Percentiles rank a stretch among this genome's conserved stretches.
Conservation (phyloP, 2,888 invertebrate genomes). For the Creontiades dilutus region DNA sequence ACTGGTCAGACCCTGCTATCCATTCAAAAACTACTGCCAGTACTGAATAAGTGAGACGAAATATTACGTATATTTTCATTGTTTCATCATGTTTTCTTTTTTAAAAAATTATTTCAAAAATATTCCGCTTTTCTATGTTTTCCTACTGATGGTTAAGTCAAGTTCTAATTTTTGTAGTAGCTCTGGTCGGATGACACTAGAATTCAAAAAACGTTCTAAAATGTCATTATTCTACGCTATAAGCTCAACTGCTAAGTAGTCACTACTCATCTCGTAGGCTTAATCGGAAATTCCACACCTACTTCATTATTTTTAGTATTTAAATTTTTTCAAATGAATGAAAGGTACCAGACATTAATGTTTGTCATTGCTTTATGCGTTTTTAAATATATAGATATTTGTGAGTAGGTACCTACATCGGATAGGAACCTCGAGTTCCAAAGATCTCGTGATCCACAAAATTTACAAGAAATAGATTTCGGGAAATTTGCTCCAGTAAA, state of each 20-base stretch:
- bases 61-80: not conserved
- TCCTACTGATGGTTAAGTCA: not conserved
- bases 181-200: not conserved
- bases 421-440: not conserved
- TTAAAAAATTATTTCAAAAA: not conserved
- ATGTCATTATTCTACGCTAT: not conserved
- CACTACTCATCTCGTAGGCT: not conserved
- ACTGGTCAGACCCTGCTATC: conserved; percentile 36
- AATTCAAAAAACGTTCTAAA: not conserved
- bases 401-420: not conserved
- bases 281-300: not conserved
- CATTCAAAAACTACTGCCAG: conserved; percentile 34
- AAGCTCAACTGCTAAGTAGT: conserved; percentile 17
- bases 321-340: not conserved
- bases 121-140: not conserved
- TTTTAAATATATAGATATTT: not conserved
- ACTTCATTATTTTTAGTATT: not conserved
- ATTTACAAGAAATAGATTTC: not conserved
- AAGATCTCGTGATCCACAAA: not conserved
- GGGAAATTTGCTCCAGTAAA: not conserved
- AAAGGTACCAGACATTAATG: not conserved
- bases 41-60: not conserved
- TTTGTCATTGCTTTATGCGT: not conserved
- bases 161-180: not conserved
- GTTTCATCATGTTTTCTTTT: not conserved